Conservation (phyloP, 2,113 vertebrate genomes). For the Channa maculata region DNA sequence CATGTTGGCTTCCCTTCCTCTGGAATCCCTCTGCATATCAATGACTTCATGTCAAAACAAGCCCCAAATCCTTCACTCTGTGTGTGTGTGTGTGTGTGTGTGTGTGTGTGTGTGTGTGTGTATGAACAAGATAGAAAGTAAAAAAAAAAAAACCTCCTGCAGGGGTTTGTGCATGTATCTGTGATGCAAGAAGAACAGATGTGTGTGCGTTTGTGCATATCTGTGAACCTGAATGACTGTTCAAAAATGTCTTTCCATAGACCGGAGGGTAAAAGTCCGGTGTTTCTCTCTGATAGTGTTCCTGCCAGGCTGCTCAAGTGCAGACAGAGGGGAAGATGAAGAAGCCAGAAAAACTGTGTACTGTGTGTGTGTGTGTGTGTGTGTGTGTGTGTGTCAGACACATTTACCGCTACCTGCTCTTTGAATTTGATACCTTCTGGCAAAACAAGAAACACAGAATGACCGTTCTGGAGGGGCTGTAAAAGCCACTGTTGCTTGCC, state of each 20-base stretch:
- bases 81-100: not conserved
- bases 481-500: no score
- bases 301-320: slow-evolving; percentile 30
- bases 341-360: not conserved
- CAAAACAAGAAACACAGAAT: no score
- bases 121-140: not conserved
- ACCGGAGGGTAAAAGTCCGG: slow-evolving; percentile 39
- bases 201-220: slow-evolving; percentile 13
- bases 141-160: not conserved
- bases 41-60: slow-evolving; percentile 68
- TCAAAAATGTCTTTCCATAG: slow-evolving; percentile 45
- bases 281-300: slow-evolving; percentile 49
- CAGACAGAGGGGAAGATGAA: slow-evolving; percentile 1
- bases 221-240: slow-evolving; percentile 22
- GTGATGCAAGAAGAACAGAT: slow-evolving; percentile 4
- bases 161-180: slow-evolving; percentile 23
- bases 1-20: slow-evolving; percentile 36
- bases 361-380: not conserved
- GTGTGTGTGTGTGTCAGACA: not conserved
- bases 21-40: slow-evolving; percentile 65
- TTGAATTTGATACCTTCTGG: no score
- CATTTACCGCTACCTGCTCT: no score
- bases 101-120: slow-evolving; percentile 10
- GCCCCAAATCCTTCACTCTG: slow-evolving; percentile 43
- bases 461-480: no score